phyloP scores from a whole-genome alignment of 2,113 vertebrate species.

The Pituophis catenifer region DNA sequence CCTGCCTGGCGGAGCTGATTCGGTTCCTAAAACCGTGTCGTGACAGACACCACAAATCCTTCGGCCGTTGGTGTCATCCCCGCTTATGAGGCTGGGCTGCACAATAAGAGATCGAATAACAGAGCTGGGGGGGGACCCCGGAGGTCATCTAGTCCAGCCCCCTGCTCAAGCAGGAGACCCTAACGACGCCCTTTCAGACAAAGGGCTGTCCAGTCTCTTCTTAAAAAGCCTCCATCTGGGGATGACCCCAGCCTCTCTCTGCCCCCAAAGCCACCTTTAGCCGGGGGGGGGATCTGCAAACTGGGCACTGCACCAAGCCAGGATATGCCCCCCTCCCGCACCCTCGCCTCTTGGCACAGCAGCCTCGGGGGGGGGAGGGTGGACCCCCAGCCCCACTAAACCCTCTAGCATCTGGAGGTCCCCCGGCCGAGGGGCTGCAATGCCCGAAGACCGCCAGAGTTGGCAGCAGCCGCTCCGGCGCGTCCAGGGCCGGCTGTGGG shows the following conservation, averaged over 20 bases:
- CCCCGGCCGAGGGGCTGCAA: not conserved
- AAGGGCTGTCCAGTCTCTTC: not conserved
- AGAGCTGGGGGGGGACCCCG: too few species aligned
- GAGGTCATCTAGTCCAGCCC: not conserved
- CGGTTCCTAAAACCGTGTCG: not conserved
- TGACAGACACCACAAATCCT: not conserved
- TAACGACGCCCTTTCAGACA: not conserved
- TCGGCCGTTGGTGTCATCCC: not conserved
- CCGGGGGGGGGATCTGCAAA: too few species aligned
- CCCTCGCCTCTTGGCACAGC: too few species aligned
- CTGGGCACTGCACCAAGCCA: not conserved
- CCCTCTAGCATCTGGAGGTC: not conserved
- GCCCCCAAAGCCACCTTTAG: not conserved
- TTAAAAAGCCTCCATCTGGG: not conserved
- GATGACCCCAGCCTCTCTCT: not conserved
- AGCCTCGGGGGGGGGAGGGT: too few species aligned
- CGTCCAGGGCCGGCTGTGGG: not conserved
- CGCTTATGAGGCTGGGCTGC: not conserved
- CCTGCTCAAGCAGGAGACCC: too few species aligned
- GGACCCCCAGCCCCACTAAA: not conserved
- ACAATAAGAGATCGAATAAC: not conserved
- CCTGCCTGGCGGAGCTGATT: not conserved
- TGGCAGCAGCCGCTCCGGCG: not conserved
- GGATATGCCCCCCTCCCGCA: not conserved
- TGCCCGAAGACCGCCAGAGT: not conserved